A percentile compares a stretch with the other conserved stretches of the same genome.
Evolutionary conservation across 2,113 vertebrate species (phyloP).

Genomic region (Pontoporia blainvillei): DNA sequence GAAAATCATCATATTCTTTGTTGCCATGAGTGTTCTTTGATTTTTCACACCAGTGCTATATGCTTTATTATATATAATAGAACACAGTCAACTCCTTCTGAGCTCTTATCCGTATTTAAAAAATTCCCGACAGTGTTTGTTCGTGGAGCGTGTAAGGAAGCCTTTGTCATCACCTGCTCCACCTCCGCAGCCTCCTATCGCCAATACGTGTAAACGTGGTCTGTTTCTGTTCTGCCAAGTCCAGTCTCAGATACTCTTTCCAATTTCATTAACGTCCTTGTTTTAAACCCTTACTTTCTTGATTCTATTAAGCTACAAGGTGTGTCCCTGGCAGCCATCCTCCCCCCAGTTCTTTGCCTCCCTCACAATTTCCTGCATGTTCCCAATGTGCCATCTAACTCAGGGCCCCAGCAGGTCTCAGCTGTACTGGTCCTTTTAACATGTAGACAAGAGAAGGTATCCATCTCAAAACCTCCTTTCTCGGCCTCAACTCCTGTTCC

Average conservation of each 20-base stretch:
- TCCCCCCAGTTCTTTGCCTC: background rate
- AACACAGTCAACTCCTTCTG: conserved; percentile 12
- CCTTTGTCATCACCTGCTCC: background rate
- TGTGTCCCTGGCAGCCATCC: background rate
- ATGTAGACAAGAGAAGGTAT: background rate
- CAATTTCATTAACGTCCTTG: background rate
- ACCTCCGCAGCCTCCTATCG: background rate
- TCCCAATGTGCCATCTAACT: background rate
- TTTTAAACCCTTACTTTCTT: background rate
- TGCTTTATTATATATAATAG: conserved; percentile 54
- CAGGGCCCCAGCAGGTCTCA: background rate
- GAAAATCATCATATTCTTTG: conserved; percentile 56
- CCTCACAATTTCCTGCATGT: background rate
- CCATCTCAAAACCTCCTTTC: background rate
- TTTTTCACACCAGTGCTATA: conserved; percentile 50
- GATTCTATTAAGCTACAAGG: background rate
- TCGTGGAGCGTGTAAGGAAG: background rate
- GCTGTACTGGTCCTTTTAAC: background rate
- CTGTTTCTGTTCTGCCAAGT: background rate
- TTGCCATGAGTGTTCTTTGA: conserved; percentile 57
- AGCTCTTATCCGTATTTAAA: background rate
- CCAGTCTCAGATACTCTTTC: background rate
- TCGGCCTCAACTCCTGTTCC: background rate
- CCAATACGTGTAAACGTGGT: background rate
- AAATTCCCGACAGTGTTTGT: background rate